These are phyloP conservation scores for Eilema caniola DNA, from an alignment of 2,888 invertebrate genomes.

Conservation along the genomic window DNA sequence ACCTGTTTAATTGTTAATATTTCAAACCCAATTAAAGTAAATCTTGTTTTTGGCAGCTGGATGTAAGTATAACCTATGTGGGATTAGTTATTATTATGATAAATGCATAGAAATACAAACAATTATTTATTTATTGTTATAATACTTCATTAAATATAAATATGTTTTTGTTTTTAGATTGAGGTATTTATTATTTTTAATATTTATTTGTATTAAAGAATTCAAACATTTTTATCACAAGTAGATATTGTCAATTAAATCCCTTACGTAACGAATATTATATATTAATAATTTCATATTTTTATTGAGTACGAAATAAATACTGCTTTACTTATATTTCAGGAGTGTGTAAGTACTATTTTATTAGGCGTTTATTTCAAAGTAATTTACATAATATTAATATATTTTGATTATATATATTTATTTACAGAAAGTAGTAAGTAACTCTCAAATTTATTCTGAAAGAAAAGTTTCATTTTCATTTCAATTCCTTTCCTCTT, in stretches of 20 bases:
- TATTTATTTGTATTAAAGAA: neutral
- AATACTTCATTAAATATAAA: neutral
- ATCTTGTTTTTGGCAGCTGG: neutral
- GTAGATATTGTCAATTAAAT: neutral
- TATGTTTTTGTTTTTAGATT: neutral
- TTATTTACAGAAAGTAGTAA: constrained; percentile 7
- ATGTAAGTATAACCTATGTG: constrained; percentile 16
- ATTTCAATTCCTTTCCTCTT: too few relatives aligned
- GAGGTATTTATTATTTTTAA: neutral
- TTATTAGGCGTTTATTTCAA: neutral
- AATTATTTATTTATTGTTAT: neutral
- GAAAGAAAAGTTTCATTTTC: neutral
- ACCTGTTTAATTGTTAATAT: neutral
- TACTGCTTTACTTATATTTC: neutral
- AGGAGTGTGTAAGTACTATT: constrained; percentile 6
- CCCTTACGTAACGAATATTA: too few relatives aligned
- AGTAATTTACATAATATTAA: neutral
- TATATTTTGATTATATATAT: neutral
- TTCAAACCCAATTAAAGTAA: neutral
- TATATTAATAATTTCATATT: neutral
- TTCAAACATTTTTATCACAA: neutral
- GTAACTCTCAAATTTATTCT: neutral
- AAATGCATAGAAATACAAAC: neutral
- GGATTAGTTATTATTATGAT: too few relatives aligned
- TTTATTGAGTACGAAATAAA: neutral